Evolutionary conservation across 2,797 vertebrate species (phyloP), one percentile per base, ranked within the genome.

Genomic region (Trachops cirrhosus): DNA sequence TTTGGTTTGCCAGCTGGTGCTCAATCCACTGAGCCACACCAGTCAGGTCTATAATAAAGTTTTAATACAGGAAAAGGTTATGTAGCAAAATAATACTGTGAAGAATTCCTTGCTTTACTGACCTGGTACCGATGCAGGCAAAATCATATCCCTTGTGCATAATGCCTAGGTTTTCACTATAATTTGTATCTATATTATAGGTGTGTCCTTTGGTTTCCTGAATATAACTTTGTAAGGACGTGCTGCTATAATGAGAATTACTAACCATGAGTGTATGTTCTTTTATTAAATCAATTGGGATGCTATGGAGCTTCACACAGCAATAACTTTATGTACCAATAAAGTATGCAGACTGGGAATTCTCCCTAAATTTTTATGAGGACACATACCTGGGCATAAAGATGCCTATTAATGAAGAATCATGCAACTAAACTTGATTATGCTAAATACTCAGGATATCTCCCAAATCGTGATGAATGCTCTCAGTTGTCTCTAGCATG

Each of bases 351-450:
- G 68, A 80, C 37, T 70, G 96, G 75, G 0, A 39, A 96, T 95
- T 93, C 59, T 93, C 1, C 29, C 84, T 90, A 93, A 95, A 98
- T 62, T 75, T 10, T 96, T 85, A 37, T 93, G 37, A 95, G 89
- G 75, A 82, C 92, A 90, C 57, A 95, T 79, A 88, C 22, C 34
- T 92, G 57, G 80, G 32, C 64, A 62, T 82, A 95, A 95, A 94
- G 86, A 89, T 92, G 96, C 94, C 82, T 92, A 87, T 83, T 97
- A 94, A 93, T 57, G 92, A 68, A 85, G 92, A 96, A 68, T 46
- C 24, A 64, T 96, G 94, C 91, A 97, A 93, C 52, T 96, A 91
- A 94, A 94, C 29, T 95, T 97, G 41, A 87, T 97, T 97, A 89
- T 77, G 59, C 68, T 91, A 82, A 97, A 83, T 94, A 77, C 59